Conservation (phyloP, 2,888 invertebrate genomes). For the Platerodrilus igneus region DNA sequence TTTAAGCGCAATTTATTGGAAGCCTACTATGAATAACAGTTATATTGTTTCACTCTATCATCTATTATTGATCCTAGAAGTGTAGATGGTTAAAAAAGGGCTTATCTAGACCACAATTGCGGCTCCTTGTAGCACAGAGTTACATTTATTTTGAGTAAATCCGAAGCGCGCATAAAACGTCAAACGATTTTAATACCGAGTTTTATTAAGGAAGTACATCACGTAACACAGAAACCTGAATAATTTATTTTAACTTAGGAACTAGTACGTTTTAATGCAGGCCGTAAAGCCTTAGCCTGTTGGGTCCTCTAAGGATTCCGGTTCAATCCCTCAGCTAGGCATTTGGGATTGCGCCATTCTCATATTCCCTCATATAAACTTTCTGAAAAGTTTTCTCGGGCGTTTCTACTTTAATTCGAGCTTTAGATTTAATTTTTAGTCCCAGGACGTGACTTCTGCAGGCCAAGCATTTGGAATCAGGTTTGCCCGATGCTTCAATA, state of each 20-base stretch:
- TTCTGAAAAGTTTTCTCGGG: constrained; percentile 14
- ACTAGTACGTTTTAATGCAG: constrained; percentile 22
- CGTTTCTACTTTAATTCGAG: constrained; percentile 12
- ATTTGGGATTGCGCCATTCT: constrained; percentile 17
- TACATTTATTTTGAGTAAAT: too few species aligned
- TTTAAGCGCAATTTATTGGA: too few species aligned
- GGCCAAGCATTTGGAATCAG: too few species aligned
- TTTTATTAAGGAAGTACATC: constrained; percentile 19
- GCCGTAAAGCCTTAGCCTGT: constrained; percentile 20
- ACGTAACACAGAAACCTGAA: constrained; percentile 19
- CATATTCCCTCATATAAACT: constrained; percentile 19
- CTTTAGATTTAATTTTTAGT: constrained; percentile 13
- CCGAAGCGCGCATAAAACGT: too few species aligned
- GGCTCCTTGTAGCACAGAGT: too few species aligned
- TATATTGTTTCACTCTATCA: too few species aligned
- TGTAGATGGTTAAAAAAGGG: too few species aligned
- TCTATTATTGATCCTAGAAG: too few species aligned
- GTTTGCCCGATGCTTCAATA: too few species aligned
- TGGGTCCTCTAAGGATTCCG: constrained; percentile 16
- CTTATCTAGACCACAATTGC: too few species aligned
- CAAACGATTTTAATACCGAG: constrained; percentile 17
- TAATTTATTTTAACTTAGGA: constrained; percentile 21
- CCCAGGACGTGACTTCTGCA: background rate
- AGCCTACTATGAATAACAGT: too few species aligned
- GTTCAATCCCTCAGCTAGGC: constrained; percentile 21